phyloP scores from a whole-genome alignment of 1,140 invertebrate genomes.

The Lepidurus couesii region DNA sequence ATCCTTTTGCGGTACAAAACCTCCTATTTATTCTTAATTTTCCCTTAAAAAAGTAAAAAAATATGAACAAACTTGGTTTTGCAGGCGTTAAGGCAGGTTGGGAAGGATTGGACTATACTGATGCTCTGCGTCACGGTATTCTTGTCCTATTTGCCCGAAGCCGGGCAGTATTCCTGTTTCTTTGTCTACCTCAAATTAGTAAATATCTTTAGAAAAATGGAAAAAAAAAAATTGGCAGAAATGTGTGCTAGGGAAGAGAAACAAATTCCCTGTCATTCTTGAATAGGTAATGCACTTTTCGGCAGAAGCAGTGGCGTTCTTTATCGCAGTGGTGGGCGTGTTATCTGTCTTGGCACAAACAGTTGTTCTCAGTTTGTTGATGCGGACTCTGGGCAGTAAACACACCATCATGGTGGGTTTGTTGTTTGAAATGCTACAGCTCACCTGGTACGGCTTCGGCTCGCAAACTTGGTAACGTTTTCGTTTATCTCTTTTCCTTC shows the following conservation, averaged over 20 bases:
- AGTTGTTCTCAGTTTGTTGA: conserved; percentile 55
- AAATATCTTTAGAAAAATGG: conserved; percentile 40
- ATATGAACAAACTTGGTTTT: conserved; percentile 38
- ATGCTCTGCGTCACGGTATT: conserved; percentile 96
- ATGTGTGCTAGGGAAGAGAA: neutral
- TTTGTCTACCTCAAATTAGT: conserved; percentile 98
- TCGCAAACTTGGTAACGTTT: conserved; percentile 66
- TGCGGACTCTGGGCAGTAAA: conserved; percentile 87
- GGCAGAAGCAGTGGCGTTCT: conserved; percentile 89
- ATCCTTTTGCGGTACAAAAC: conserved; percentile 78
- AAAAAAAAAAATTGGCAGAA: neutral
- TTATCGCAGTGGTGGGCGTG: conserved; percentile 94
- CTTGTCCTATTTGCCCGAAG: conserved; percentile 96
- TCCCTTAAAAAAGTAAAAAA: neutral
- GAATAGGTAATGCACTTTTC: conserved; percentile 86
- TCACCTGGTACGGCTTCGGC: conserved; percentile 95
- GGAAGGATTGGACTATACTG: conserved; percentile 90
- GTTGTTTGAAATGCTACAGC: conserved; percentile 91
- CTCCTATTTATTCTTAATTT: neutral
- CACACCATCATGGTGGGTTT: conserved; percentile 96
- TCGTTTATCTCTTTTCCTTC: conserved; percentile 4
- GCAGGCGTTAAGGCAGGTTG: conserved; percentile 81
- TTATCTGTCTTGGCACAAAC: conserved; percentile 93
- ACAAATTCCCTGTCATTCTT: neutral
- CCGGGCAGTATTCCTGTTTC: conserved; percentile 98